Evolutionary conservation across 2,888 invertebrate genomes (phyloP).

Genomic region (Cyclophora punctaria): DNA sequence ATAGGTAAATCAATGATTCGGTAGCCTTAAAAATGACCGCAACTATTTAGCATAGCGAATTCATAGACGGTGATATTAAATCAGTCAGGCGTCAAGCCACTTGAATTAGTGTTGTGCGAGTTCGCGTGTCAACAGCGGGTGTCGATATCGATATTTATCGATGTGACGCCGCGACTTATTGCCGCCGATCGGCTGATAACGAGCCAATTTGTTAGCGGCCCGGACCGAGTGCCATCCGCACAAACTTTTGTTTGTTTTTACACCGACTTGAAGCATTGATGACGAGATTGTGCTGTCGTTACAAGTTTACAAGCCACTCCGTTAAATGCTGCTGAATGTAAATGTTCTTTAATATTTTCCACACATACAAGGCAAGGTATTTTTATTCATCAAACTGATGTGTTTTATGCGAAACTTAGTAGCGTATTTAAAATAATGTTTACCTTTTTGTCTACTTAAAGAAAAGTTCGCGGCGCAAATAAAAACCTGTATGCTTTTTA

Average conservation of each 20-base stretch:
- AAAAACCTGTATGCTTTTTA: too few species aligned
- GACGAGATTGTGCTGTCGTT: slow-evolving; percentile 25
- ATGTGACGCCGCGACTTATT: slow-evolving; percentile 56
- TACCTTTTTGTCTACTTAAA: too few species aligned
- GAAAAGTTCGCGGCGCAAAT: too few species aligned
- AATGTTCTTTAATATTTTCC: slow-evolving; percentile 3
- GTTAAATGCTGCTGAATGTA: slow-evolving; percentile 15
- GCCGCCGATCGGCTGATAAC: slow-evolving; percentile 58
- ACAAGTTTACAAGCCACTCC: slow-evolving; percentile 20
- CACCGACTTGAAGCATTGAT: slow-evolving; percentile 24
- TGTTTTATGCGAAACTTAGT: too few species aligned
- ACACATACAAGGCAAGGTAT: too few species aligned
- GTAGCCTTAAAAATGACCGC: slow-evolving; percentile 2
- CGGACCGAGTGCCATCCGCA: slow-evolving; percentile 25
- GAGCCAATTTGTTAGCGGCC: slow-evolving; percentile 61
- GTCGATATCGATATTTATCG: slow-evolving; percentile 62
- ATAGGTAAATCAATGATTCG: slow-evolving; percentile 1
- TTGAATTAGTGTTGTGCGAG: slow-evolving; percentile 48
- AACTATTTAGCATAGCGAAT: slow-evolving; percentile 7
- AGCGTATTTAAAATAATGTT: too few species aligned
- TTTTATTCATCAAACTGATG: too few species aligned
- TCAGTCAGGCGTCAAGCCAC: slow-evolving; percentile 33
- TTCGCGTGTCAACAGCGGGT: slow-evolving; percentile 42
- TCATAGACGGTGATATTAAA: slow-evolving; percentile 17
- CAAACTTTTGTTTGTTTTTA: slow-evolving; percentile 39